Conservation (phyloP, 2,797 vertebrate species). For the Lates japonicus region DNA sequence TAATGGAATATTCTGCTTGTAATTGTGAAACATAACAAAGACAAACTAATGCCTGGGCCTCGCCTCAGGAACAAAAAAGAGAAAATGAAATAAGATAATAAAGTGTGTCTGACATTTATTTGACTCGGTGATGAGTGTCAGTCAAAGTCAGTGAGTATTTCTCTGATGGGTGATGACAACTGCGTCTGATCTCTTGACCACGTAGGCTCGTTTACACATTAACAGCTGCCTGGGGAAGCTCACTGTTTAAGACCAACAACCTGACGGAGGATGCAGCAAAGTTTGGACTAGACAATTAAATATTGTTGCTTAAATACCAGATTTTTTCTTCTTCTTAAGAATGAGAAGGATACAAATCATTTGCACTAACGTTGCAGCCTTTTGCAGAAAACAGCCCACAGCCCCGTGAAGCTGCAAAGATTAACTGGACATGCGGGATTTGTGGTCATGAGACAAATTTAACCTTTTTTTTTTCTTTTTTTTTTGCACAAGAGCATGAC, state of each 20-base stretch:
- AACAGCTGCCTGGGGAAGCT: slow-evolving; percentile 63
- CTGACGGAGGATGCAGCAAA: slow-evolving; percentile 30
- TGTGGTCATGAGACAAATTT: slow-evolving; percentile 9
- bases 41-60: background rate
- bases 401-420: slow-evolving; percentile 2
- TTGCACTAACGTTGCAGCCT: slow-evolving; percentile 8
- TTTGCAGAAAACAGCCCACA: background rate
- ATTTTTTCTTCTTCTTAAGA: background rate
- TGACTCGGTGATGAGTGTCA: slow-evolving; percentile 57
- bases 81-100: background rate
- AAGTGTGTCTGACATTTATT: slow-evolving; percentile 1
- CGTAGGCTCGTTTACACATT: slow-evolving; percentile 73
- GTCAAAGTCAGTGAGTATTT: slow-evolving; percentile 61
- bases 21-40: background rate
- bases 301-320: background rate
- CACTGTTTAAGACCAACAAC: slow-evolving; percentile 14
- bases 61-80: background rate
- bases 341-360: background rate
- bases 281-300: slow-evolving; percentile 12
- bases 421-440: slow-evolving; percentile 23
- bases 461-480: background rate
- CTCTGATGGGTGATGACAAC: slow-evolving; percentile 78
- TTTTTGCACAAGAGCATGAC: slow-evolving; percentile 31
- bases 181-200: slow-evolving; percentile 75
- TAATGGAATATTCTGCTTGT: background rate